Conservation (phyloP, 2,888 invertebrate species). For the Lasioglossum villosulum region DNA sequence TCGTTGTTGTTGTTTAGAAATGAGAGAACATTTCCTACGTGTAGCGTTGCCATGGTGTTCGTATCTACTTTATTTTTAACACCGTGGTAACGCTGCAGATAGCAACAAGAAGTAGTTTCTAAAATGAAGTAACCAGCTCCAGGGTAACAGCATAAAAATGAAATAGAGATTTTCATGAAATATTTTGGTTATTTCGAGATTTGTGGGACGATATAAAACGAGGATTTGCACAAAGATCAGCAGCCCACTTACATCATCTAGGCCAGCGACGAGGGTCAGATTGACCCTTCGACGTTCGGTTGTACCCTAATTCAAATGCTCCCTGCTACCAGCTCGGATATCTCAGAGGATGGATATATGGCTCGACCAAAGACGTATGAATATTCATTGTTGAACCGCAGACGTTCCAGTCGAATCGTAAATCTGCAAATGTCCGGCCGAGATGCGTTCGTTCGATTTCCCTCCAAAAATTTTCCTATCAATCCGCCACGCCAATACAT, state of each 20-base stretch:
- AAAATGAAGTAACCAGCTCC: too few relatives aligned
- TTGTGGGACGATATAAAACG: background rate
- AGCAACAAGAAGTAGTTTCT: too few relatives aligned
- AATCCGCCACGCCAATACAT: background rate
- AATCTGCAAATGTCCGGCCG: slow-evolving; percentile 23
- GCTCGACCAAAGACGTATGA: slow-evolving; percentile 32
- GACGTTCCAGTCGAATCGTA: slow-evolving; percentile 16
- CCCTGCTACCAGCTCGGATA: slow-evolving; percentile 23
- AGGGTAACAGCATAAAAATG: too few relatives aligned
- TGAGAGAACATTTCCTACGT: too few relatives aligned
- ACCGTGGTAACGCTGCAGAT: too few relatives aligned
- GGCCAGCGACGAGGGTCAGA: background rate
- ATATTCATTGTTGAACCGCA: slow-evolving; percentile 47
- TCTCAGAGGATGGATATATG: slow-evolving; percentile 27
- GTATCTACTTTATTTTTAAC: background rate
- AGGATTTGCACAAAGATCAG: background rate
- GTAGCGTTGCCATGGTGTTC: background rate
- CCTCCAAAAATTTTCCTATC: background rate
- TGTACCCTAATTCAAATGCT: slow-evolving; percentile 35
- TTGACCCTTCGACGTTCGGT: slow-evolving; percentile 31
- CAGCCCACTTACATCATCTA: background rate
- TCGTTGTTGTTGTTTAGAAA: background rate
- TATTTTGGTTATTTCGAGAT: background rate
- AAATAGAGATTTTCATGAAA: background rate
- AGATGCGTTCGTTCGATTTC: slow-evolving; percentile 8